These are phyloP conservation scores for Macquaria australasica DNA, from an alignment of 2,113 vertebrate species.

Conservation along the genomic window DNA sequence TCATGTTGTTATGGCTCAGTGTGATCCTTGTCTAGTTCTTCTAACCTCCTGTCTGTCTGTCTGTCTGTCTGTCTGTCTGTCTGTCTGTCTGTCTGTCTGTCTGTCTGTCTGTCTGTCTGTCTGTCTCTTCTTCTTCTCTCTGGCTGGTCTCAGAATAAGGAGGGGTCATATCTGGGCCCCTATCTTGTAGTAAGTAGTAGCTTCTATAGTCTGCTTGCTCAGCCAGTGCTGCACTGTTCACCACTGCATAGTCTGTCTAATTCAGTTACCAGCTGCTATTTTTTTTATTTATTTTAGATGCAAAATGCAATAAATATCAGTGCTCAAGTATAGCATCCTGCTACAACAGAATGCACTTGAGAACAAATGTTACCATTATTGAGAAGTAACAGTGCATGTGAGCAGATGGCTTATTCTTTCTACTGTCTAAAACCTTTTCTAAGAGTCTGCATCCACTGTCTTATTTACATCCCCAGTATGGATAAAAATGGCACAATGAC, in stretches of 20 bases:
- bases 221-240: conserved; percentile 34
- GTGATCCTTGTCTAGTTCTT: conserved; percentile 35
- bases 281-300: no score
- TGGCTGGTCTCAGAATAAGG: conserved; percentile 91
- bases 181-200: conserved; percentile 96
- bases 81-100: conserved; percentile 79
- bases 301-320: neutral
- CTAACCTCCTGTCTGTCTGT: conserved; percentile 78
- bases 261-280: neutral
- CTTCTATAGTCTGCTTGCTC: conserved; percentile 74
- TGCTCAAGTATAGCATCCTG: neutral
- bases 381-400: conserved; percentile 26
- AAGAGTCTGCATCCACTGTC: neutral
- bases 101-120: conserved; percentile 83
- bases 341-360: neutral
- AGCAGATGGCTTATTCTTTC: neutral
- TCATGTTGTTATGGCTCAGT: conserved; percentile 3
- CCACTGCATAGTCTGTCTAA: neutral
- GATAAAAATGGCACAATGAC: conserved; percentile 98
- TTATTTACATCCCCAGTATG: conserved; percentile 86
- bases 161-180: conserved; percentile 94
- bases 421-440: neutral
- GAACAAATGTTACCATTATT: neutral
- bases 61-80: conserved; percentile 83
- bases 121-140: conserved; percentile 66